Base-by-base conservation (phyloP, 2,888 invertebrate species). In the Ectemnius lituratus region DNA sequence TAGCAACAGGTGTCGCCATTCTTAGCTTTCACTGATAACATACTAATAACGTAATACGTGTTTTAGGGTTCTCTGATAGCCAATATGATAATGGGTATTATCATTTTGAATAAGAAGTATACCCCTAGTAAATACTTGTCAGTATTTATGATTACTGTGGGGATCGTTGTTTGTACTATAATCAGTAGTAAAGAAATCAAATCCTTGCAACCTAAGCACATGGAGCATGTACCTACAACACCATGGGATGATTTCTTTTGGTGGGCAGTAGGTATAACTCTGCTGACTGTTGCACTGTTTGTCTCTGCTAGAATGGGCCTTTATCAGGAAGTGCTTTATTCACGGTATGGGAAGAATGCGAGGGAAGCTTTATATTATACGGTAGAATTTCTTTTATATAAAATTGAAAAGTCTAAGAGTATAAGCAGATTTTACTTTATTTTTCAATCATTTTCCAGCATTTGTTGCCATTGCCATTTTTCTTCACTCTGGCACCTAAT, bases 231-330 rank as follows among this genome's bases (percentile, higher is more conserved):
- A 4, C 81, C 85, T 13, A 88, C 90, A 0, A 89, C 88, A 1
- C 88, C 89, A 14, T 81, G 84, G 80, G 93, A 92, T 77, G 93
- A 93, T 89, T 93, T 93, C 86, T 93, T 94, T 86, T 94, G 93
- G 94, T 93, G 94, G 94, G 71, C 90, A 74, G 85, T 95, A 73
- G 97, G 98, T 2, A 97, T 99, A 64, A 91, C 92, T 0, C 93
- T 99, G 80, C 91, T 99, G 58, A 96, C 97, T 0, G 93, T 96
- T 70, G 98, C 98, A 0, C 92, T 99, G 66, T 95, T 99, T 84
- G 93, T 98, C 70, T 98, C 99, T 0, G 98, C 99, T 0, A 93
- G 97, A 83, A 97, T 99, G 97, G 99, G 99, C 1, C 95, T 97
- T 74, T 98, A 96, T 91, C 99, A 99, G 90, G 98, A 99, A 91